Percentiles rank a stretch among this genome's conserved stretches.
These are phyloP conservation scores for Nasonia giraulti DNA, from an alignment of 1,140 invertebrate genomes.

Conservation along the genomic window DNA sequence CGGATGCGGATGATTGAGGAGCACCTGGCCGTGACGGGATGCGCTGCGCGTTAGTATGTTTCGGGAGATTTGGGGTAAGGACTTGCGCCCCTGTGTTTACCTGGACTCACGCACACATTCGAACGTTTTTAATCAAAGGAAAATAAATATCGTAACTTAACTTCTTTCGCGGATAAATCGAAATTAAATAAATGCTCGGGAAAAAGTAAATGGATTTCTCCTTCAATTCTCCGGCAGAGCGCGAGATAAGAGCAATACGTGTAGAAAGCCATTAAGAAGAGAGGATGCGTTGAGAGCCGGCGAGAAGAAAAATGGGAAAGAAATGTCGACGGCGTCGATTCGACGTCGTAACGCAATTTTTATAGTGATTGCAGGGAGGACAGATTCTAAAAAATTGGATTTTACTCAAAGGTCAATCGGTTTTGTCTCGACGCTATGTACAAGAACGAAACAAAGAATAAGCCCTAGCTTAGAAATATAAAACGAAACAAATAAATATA, in stretches of 20 bases:
- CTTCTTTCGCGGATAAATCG: neutral
- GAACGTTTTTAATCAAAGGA: neutral
- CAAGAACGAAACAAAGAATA: neutral
- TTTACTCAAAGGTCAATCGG: neutral
- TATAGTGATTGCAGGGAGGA: conserved; percentile 25
- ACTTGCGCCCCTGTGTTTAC: neutral
- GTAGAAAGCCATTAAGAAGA: conserved; percentile 20
- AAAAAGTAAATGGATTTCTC: neutral
- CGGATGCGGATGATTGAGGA: neutral
- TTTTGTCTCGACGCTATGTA: neutral
- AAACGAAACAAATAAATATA: neutral
- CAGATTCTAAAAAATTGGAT: conserved; percentile 30
- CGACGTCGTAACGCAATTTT: conserved; percentile 18
- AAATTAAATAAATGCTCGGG: neutral
- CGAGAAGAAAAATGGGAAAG: conserved; percentile 15
- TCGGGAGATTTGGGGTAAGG: neutral
- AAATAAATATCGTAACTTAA: neutral
- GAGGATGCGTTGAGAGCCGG: neutral
- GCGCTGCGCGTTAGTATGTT: neutral
- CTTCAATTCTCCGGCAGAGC: neutral
- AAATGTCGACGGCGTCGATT: conserved; percentile 7
- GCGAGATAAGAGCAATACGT: conserved; percentile 4
- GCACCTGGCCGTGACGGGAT: neutral
- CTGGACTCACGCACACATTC: neutral
- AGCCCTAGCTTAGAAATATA: neutral